These are phyloP conservation scores for Malachius bipustulatus DNA, from an alignment of 2,888 invertebrate genomes.

Conservation along the genomic window DNA sequence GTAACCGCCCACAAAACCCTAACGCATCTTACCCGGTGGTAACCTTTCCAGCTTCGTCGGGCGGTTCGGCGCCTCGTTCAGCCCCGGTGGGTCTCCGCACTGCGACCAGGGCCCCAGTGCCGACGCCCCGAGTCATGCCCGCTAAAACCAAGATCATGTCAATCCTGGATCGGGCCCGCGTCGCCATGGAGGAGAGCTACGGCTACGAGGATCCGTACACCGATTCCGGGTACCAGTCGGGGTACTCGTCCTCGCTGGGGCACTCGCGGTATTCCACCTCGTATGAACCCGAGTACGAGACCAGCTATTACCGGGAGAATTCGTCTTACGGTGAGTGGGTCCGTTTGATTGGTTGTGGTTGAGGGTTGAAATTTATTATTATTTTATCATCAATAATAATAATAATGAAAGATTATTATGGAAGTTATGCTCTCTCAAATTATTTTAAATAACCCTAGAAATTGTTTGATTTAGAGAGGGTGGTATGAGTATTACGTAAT, in stretches of 20 bases:
- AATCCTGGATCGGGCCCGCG: constrained; percentile 68
- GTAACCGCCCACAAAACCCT: too few species aligned
- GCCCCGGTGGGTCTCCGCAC: constrained; percentile 38
- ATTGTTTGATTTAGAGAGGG: too few species aligned
- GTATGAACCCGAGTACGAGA: constrained; percentile 33
- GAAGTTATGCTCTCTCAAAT: too few species aligned
- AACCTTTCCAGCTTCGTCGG: too few species aligned
- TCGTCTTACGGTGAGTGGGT: constrained; percentile 19
- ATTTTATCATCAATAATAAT: too few species aligned
- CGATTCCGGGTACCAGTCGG: constrained; percentile 27
- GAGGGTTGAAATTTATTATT: too few species aligned
- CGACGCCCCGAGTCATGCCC: constrained; percentile 45
- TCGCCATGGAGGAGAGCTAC: constrained; percentile 71
- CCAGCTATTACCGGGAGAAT: constrained; percentile 39
- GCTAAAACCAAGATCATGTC: constrained; percentile 74
- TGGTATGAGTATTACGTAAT: too few species aligned
- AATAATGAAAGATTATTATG: too few species aligned
- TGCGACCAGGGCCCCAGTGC: constrained; percentile 35
- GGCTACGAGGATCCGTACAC: constrained; percentile 40
- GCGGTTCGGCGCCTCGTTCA: too few species aligned
- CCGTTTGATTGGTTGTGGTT: too few species aligned
- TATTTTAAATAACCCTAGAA: too few species aligned
- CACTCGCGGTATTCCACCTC: constrained; percentile 26
- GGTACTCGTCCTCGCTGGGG: constrained; percentile 25
- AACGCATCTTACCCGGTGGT: too few species aligned